phyloP scores from a whole-genome alignment of 2,113 vertebrate species.

The Tachuris rubrigastra region DNA sequence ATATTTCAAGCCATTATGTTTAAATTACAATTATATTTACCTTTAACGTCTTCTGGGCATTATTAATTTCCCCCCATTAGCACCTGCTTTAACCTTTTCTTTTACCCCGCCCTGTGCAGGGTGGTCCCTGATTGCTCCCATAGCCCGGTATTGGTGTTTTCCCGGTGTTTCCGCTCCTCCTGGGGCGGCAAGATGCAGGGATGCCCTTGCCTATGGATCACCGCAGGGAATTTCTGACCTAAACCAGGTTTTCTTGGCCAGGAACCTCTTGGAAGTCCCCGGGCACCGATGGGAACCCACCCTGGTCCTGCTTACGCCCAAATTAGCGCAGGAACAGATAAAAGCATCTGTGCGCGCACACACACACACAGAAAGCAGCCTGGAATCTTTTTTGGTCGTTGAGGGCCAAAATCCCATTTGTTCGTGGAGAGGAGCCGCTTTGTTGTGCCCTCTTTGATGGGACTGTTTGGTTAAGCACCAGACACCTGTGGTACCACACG shows the following conservation, averaged over 20 bases:
- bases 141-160: not conserved
- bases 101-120: not conserved
- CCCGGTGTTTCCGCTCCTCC: not conserved
- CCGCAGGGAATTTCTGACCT: not conserved
- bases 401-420: not conserved
- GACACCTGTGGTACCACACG: conserved; percentile 50
- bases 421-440: conserved; percentile 37
- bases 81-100: not conserved
- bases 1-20: conserved; percentile 51
- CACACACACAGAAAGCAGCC: not conserved
- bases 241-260: not conserved
- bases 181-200: rapidly evolving
- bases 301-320: rapidly evolving
- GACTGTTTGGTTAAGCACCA: conserved; percentile 65
- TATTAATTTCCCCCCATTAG: conserved; percentile 42
- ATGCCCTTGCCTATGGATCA: rapidly evolving
- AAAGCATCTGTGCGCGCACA: not conserved
- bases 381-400: conserved; percentile 8
- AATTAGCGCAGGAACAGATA: not conserved
- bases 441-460: conserved; percentile 47
- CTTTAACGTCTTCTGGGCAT: conserved; percentile 26
- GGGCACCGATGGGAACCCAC: not conserved
- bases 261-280: rapidly evolving
- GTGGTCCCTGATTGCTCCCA: not conserved
- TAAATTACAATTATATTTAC: conserved; percentile 54